phyloP scores from a whole-genome alignment of 2,888 invertebrate species.

The Cheilosia urbana region DNA sequence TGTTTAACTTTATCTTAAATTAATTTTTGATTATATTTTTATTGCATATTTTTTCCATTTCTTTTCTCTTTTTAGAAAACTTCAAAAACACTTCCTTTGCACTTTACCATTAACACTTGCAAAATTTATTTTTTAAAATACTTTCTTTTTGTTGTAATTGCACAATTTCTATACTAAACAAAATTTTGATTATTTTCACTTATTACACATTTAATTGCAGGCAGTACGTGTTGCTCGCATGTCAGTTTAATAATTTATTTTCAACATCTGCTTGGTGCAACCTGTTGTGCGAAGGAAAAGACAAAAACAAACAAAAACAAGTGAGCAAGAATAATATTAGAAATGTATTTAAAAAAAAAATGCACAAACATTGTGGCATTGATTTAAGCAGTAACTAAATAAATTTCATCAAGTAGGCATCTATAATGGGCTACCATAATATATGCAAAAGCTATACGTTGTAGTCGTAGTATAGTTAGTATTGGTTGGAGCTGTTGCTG shows the following conservation, averaged over 20 bases:
- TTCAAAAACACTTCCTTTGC: conserved; percentile 30
- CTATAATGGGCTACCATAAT: conserved; percentile 23
- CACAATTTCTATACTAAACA: conserved; percentile 9
- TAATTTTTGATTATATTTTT: conserved; percentile 13
- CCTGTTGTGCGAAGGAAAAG: conserved; percentile 48
- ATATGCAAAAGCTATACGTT: conserved; percentile 9
- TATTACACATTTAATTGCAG: conserved; percentile 47
- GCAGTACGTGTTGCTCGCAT: conserved; percentile 15
- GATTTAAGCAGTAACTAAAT: conserved; percentile 22
- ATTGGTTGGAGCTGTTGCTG: conserved; percentile 13
- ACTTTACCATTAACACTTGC: conserved; percentile 23
- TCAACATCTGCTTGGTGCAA: conserved; percentile 43
- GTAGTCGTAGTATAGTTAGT: not conserved
- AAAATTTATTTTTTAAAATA: not conserved
- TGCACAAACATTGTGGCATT: conserved; percentile 36
- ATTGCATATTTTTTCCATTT: conserved; percentile 1
- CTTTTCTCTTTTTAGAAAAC: conserved; percentile 13
- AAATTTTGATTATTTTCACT: conserved; percentile 33
- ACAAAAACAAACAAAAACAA: conserved; percentile 42
- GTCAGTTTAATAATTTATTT: conserved; percentile 26
- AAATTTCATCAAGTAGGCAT: conserved; percentile 21
- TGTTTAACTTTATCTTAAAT: not conserved
- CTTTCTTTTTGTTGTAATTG: conserved; percentile 19
- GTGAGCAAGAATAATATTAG: conserved; percentile 26
- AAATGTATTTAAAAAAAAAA: conserved; percentile 11